phyloP scores from a whole-genome alignment of 2,797 vertebrate species.

The Tiaroga cobitis region DNA sequence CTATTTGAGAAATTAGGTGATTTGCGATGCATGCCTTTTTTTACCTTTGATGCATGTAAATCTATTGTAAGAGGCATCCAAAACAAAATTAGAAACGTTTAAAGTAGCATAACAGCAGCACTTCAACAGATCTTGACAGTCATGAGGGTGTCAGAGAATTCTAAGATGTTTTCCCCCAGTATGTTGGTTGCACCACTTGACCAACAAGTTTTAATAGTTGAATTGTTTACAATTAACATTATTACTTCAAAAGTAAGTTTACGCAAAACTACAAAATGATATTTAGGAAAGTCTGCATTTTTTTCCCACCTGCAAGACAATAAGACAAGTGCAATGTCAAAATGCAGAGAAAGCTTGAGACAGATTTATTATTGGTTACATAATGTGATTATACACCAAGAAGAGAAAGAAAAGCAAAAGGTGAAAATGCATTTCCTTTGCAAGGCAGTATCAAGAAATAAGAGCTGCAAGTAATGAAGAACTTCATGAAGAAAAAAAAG shows the following conservation, averaged over 20 bases:
- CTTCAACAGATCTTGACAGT: neutral
- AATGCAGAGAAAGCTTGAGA: slow-evolving; percentile 61
- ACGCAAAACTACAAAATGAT: neutral
- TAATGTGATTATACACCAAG: slow-evolving; percentile 64
- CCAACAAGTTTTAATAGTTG: neutral
- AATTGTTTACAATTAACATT: neutral
- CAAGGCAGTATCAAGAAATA: slow-evolving; percentile 67
- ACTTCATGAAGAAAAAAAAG: slow-evolving; percentile 61
- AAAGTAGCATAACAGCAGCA: no score
- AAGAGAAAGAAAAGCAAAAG: slow-evolving; percentile 67
- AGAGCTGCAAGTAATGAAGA: slow-evolving; percentile 49
- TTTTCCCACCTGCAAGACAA: neutral
- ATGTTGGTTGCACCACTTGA: neutral
- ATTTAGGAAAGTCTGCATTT: neutral
- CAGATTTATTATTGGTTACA: slow-evolving; percentile 71
- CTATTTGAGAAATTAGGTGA: no score
- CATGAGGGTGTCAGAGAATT: neutral
- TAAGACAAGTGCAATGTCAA: slow-evolving; percentile 59
- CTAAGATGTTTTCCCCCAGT: neutral
- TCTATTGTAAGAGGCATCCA: no score
- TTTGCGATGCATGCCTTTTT: no score
- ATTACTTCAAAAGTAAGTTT: neutral
- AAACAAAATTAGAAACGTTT: no score
- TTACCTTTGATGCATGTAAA: neutral
- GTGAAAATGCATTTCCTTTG: slow-evolving; percentile 67